A percentile compares a stretch with the other conserved stretches of the same genome.
Evolutionary conservation across 2,797 vertebrate genomes (phyloP).

Genomic region (Sebastes goodei): DNA sequence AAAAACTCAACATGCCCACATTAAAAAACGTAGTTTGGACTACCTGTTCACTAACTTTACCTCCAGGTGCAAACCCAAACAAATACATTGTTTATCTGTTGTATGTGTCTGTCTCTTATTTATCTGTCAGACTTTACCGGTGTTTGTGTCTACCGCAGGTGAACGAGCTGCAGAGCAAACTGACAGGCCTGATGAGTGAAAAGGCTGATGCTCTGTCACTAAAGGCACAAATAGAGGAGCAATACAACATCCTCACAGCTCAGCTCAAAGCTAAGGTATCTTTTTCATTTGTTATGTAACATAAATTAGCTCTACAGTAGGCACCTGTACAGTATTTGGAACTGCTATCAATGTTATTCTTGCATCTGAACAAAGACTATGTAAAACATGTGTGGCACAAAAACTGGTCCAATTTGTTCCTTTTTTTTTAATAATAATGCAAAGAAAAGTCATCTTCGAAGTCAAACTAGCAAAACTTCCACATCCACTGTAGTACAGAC

Average conservation of each 20-base stretch:
- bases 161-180: constrained; percentile 40
- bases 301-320: too few relatives aligned
- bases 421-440: rapidly evolving
- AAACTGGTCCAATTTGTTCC: neutral
- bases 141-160: constrained; percentile 59
- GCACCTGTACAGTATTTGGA: neutral
- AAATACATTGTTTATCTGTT: neutral
- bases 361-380: too few relatives aligned
- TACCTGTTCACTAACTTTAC: neutral
- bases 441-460: neutral
- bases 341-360: neutral
- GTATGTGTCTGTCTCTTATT: neutral
- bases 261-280: constrained; percentile 82
- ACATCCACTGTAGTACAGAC: neutral
- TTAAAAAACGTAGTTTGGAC: neutral
- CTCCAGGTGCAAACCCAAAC: neutral
- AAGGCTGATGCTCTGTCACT: constrained; percentile 54
- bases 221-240: constrained; percentile 79
- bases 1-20: neutral
- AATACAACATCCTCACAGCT: constrained; percentile 68
- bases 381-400: neutral
- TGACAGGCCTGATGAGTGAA: constrained; percentile 44
- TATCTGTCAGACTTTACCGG: neutral
- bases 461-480: too few relatives aligned
- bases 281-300: neutral